Evolutionary conservation across 2,797 vertebrate species (phyloP).

Genomic region (Gambusia yucatana): DNA sequence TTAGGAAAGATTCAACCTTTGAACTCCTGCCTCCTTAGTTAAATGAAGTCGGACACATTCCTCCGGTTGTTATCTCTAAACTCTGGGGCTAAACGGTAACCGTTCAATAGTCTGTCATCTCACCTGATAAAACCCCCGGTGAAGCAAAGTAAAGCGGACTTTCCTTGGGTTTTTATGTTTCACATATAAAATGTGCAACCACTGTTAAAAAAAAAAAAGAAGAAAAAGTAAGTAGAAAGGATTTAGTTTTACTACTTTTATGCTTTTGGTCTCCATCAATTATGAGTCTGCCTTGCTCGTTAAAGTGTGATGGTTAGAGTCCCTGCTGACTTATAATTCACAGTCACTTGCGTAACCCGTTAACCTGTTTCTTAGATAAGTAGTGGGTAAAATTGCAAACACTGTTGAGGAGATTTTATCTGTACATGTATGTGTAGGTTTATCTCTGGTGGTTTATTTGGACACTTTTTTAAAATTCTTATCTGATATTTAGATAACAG

Average conservation of each 20-base stretch:
- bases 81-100: background rate
- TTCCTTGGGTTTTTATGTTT: background rate
- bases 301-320: background rate
- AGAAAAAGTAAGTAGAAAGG: background rate
- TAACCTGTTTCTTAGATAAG: background rate
- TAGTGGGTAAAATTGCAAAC: background rate
- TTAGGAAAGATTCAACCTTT: background rate
- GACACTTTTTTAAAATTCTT: background rate
- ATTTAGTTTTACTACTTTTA: background rate
- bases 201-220: background rate
- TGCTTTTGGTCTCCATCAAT: background rate
- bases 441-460: background rate
- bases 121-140: background rate
- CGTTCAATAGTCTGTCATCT: background rate
- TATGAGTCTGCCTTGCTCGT: background rate
- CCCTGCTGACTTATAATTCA: background rate
- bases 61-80: background rate
- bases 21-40: background rate
- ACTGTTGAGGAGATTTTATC: background rate
- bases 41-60: background rate
- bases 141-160: background rate
- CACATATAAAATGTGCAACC: background rate
- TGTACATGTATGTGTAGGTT: background rate
- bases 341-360: background rate
- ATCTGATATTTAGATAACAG: background rate